phyloP scores from a whole-genome alignment of 2,888 invertebrate genomes.

The Caenorhabditis panamensis region DNA sequence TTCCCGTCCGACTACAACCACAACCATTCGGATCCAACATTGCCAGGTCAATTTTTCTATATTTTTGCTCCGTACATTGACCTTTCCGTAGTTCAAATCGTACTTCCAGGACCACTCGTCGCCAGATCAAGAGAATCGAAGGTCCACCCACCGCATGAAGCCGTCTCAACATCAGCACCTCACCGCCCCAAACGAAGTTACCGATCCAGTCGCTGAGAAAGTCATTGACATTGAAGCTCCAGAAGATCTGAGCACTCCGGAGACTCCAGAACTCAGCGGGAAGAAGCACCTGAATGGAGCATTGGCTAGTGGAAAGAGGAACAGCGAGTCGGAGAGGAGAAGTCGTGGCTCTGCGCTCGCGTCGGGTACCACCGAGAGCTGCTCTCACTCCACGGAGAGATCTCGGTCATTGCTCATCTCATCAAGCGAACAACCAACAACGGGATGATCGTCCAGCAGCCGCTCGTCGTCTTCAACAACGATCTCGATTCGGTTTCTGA shows the following conservation, averaged over 20 bases:
- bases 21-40: too few relatives aligned
- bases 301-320: constrained; percentile 60
- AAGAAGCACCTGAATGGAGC: constrained; percentile 56
- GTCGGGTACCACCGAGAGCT: constrained; percentile 50
- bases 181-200: too few relatives aligned
- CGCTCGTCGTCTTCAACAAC: constrained; percentile 95
- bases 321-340: constrained; percentile 60
- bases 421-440: constrained; percentile 43
- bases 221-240: constrained; percentile 53
- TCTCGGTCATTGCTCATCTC: constrained; percentile 59
- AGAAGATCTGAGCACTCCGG: constrained; percentile 35
- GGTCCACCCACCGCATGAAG: too few relatives aligned
- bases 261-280: too few relatives aligned
- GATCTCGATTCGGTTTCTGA: too few relatives aligned
- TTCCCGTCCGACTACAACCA: constrained; percentile 97
- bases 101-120: too few relatives aligned
- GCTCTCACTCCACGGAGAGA: constrained; percentile 63
- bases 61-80: too few relatives aligned
- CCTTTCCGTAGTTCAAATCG: too few relatives aligned
- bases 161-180: too few relatives aligned
- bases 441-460: constrained; percentile 97
- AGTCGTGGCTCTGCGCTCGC: constrained; percentile 57
- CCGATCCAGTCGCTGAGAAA: too few relatives aligned
- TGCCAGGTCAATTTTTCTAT: too few relatives aligned
- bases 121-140: too few relatives aligned